These are phyloP conservation scores for Myotis myotis DNA, from an alignment of 2,797 vertebrate genomes.

Conservation along the genomic window DNA sequence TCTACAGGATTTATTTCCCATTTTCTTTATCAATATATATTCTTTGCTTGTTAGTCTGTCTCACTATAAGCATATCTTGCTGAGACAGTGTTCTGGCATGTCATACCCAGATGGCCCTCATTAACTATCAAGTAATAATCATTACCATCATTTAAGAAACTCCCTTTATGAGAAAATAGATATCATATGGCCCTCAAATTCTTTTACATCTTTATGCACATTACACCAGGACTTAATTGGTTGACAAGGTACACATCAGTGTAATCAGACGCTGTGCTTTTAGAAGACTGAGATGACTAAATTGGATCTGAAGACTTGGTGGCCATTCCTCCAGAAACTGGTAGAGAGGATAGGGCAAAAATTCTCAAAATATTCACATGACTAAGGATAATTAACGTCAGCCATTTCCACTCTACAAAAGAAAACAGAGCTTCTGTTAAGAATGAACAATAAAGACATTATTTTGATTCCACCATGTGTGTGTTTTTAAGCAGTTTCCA, in stretches of 20 bases:
- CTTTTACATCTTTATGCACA: conserved; percentile 16
- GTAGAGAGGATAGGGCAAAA: conserved; percentile 34
- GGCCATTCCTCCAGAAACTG: conserved; percentile 28
- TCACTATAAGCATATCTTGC: not conserved
- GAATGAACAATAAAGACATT: conserved; percentile 71
- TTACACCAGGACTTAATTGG: not conserved
- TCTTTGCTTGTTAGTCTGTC: conserved; percentile 7
- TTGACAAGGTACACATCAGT: not conserved
- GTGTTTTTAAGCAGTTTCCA: conserved; percentile 57
- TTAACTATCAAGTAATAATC: conserved; percentile 51
- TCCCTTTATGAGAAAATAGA: conserved; percentile 33
- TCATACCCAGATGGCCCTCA: not conserved
- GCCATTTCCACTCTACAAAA: conserved; percentile 68
- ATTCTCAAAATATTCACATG: conserved; percentile 66
- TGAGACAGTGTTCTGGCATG: conserved; percentile 2
- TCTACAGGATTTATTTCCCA: not conserved
- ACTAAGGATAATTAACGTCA: conserved; percentile 66
- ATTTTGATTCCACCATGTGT: conserved; percentile 47
- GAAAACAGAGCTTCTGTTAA: conserved; percentile 73
- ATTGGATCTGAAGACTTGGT: not conserved
- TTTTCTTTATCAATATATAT: not conserved
- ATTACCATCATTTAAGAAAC: conserved; percentile 45
- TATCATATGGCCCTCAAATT: conserved; percentile 37
- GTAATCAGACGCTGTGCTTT: not conserved
- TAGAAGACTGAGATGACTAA: not conserved